Evolutionary conservation across 1,140 invertebrate genomes (phyloP), one percentile per base, ranked within the genome.

Genomic region (Drosophila nikananu): DNA sequence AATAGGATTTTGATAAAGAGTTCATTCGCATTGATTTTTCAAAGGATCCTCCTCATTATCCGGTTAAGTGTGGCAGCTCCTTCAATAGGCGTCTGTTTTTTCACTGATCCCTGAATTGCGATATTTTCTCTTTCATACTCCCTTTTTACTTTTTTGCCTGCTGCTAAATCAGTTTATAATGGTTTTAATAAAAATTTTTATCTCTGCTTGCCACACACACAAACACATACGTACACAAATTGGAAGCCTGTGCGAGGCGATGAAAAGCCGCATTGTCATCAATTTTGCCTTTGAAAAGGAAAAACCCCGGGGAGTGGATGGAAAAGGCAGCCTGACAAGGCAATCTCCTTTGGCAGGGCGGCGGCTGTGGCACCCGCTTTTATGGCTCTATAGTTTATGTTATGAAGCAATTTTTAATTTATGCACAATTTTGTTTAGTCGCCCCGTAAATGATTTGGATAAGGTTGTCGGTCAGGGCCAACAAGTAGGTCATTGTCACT

Each of bases 241-340:
- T 27, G 58, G 58, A 42, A 21, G 48, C 52, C 59, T 49, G 67
- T 6, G 39, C 54, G 62, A 84, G 83, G 84, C 83, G 84, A 78
- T 89, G 84, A 87, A 83, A 87, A 90, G 84, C 81, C 84, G 78
- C 84, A 90, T 90, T 89, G 84, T 89, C 86, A 89, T 90, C 81
- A 90, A 90, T 89, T 84, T 84, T 72, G 73, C 78, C 75, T 73
- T 81, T 70, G 66, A 75, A 76, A 61, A 51, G 52, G 64, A 83
- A 72, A 78, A 64, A 80, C 71, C 67, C 32, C 67, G 27, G 65
- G 23, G 61, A 57, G 55, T 32, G 59, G 42, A 39, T 35, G 66
- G 27, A 17, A 23, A n/a, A 12, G 19, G 32, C 46, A 41, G 57
- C 51, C 68, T 64, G 51, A 51, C 61, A 78, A 68, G 81, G 58